These are phyloP conservation scores for Tetropium fuscum DNA, from an alignment of 2,888 invertebrate genomes.

Conservation along the genomic window DNA sequence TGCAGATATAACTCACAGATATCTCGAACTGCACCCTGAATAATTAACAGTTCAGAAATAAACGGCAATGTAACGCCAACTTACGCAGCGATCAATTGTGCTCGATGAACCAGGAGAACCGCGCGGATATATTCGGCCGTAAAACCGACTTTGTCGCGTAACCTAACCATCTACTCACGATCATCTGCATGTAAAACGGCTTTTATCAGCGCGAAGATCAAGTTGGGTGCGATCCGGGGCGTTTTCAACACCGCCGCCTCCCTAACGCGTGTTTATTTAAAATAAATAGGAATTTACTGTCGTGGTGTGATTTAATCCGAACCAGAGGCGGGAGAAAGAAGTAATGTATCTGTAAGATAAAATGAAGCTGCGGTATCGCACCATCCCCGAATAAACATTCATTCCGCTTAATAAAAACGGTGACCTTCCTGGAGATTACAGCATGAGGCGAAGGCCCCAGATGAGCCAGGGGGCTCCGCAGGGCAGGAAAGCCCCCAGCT, in stretches of 20 bases:
- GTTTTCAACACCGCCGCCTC: conserved; percentile 4
- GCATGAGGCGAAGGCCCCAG: conserved; percentile 18
- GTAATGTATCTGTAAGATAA: conserved; percentile 22
- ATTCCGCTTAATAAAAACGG: conserved; percentile 34
- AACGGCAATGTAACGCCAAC: too few relatives aligned
- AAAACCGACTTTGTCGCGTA: conserved; percentile 2
- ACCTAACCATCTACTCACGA: conserved; percentile 2
- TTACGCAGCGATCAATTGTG: conserved; percentile 19
- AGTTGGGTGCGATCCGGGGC: background rate
- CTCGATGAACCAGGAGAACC: too few relatives aligned
- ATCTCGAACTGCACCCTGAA: background rate
- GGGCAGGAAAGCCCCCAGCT: conserved; percentile 14
- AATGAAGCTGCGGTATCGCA: conserved; percentile 36
- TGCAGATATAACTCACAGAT: too few relatives aligned
- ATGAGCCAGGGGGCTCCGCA: background rate
- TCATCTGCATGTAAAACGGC: conserved; percentile 14
- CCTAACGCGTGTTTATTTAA: conserved; percentile 10
- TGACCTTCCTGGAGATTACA: conserved; percentile 16
- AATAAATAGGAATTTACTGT: conserved; percentile 25
- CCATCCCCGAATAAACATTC: conserved; percentile 44
- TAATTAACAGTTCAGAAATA: background rate
- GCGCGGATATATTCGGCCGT: too few relatives aligned
- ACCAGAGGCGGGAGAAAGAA: conserved; percentile 2
- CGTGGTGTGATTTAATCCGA: conserved; percentile 13
- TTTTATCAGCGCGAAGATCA: conserved; percentile 3